Conservation (phyloP, 2,113 vertebrate species). For the Cryptomyrus ogoouensis region DNA sequence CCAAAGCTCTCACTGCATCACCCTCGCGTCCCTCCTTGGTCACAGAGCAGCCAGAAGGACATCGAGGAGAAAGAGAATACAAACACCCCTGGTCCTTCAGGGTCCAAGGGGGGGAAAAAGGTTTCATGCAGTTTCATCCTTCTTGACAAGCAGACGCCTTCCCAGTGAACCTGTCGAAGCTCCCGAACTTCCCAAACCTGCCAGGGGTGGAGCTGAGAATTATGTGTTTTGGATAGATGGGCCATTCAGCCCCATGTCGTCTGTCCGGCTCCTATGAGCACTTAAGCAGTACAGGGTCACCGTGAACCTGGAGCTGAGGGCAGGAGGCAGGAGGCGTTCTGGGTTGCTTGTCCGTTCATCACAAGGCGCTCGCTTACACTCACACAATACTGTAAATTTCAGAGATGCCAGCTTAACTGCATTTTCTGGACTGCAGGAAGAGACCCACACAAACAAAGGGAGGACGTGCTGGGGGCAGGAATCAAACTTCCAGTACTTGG, state of each 20-base stretch:
- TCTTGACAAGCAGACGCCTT: slow-evolving; percentile 38
- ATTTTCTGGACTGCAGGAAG: not conserved
- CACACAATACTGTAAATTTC: slow-evolving; percentile 52
- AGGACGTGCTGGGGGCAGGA: not conserved
- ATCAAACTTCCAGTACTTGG: not conserved
- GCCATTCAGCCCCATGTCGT: not conserved
- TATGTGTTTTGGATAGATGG: not conserved
- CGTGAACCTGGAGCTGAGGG: not conserved
- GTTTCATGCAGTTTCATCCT: not conserved
- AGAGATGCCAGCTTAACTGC: slow-evolving; percentile 38
- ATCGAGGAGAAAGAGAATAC: slow-evolving; percentile 33
- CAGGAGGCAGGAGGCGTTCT: not conserved
- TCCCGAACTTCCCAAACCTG: slow-evolving; percentile 43
- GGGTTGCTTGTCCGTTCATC: not conserved
- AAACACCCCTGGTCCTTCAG: slow-evolving; percentile 56
- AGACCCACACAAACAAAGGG: slow-evolving; percentile 33
- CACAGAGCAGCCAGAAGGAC: slow-evolving; percentile 19
- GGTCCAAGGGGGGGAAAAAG: slow-evolving; percentile 48
- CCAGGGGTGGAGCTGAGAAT: not conserved
- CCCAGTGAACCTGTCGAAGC: slow-evolving; percentile 35
- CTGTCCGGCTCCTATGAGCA: not conserved
- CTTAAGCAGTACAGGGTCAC: not conserved
- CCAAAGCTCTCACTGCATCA: not conserved
- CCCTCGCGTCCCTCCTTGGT: not conserved
- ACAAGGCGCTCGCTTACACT: not conserved